Base-by-base conservation (phyloP, 1,140 invertebrate species). In the Phenacoccus solenopsis region DNA sequence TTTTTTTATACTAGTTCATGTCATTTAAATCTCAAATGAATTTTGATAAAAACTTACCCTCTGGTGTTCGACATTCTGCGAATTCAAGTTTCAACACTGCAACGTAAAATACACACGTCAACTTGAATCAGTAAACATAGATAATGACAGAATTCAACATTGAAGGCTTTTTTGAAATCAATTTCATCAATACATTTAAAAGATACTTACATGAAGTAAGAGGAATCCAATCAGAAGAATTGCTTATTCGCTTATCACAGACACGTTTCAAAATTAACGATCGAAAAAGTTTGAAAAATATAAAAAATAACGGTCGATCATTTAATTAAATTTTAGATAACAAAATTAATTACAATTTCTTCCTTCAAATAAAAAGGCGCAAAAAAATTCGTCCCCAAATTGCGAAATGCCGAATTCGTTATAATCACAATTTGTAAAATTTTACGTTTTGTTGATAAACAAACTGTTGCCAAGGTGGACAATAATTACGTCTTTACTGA, bases 401-500 rank as follows among this genome's bases (percentile, higher is more conserved):
- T 49, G 16, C 16, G 16, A 49, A 49, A 49, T n/a, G 38, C 5
- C 38, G 38, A 49, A 9, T 9, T 49, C 38, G 38, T 49, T 49
- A 9, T 16, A 49, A 49, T 32, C 30, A 32, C 30, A 49, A 49
- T n/a, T 49, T 49, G 5, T 9, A 49, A 49, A 49, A 9, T 49
- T 49, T n/a, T n/a, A 2, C 12, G 5, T 49, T 16, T 49, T 49
- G 38, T 49, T 49, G 13, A 49, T n/a, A 49, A 49, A 49, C 38
- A 49, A 49, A 49, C 38, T 49, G 38, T 49, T 49, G 38, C 38
- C 38, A 49, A 49, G 38, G 38, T 49, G 38, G 38, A 49, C 38
- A 49, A 49, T 49, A n/a, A 49, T 49, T 9, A 49, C 20, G n/a
- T n/a, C n/a, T n/a, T n/a, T n/a, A n/a, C n/a, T n/a, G n/a, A n/a